These are phyloP conservation scores for Hozukius guyotensis DNA, from an alignment of 2,797 vertebrate species.

Conservation along the genomic window DNA sequence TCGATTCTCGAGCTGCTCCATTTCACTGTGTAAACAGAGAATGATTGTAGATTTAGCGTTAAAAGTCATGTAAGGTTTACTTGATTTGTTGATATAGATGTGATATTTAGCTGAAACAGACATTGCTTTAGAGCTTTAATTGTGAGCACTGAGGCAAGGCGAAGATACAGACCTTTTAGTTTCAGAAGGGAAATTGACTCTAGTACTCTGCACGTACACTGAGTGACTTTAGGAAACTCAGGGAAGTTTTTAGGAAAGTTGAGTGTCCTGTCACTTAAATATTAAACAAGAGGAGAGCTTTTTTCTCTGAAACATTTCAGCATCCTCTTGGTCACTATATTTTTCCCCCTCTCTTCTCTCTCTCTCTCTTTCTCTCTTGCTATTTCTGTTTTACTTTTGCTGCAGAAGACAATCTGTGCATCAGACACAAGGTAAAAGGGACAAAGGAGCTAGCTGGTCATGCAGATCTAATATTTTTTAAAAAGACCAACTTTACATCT, in stretches of 20 bases:
- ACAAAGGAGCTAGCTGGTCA: not conserved
- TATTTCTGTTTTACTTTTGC: slow-evolving; percentile 61
- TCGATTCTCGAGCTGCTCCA: slow-evolving; percentile 65
- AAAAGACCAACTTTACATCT: not conserved
- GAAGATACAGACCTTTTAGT: slow-evolving; percentile 64
- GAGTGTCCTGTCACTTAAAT: slow-evolving; percentile 78
- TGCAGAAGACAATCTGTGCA: slow-evolving; percentile 43
- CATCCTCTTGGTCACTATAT: slow-evolving; percentile 53
- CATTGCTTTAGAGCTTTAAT: slow-evolving; percentile 55
- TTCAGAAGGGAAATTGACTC: slow-evolving; percentile 59
- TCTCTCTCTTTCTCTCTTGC: slow-evolving; percentile 10
- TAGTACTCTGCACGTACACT: slow-evolving; percentile 19
- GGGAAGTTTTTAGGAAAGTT: slow-evolving; percentile 69
- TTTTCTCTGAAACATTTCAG: slow-evolving; percentile 68
- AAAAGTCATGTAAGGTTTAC: slow-evolving; percentile 61
- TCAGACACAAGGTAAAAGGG: slow-evolving; percentile 36
- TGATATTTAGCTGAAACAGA: slow-evolving; percentile 68
- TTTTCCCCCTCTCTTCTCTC: slow-evolving; percentile 18
- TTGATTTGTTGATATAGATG: slow-evolving; percentile 73
- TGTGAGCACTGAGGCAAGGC: slow-evolving; percentile 47
- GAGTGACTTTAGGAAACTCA: slow-evolving; percentile 52
- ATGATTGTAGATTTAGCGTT: slow-evolving; percentile 50
- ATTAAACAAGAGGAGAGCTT: slow-evolving; percentile 79
- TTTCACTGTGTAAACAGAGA: slow-evolving; percentile 68
- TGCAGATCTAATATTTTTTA: slow-evolving; percentile 1